Conservation (phyloP, 2,888 invertebrate species). For the Gymnocheta viridis region DNA sequence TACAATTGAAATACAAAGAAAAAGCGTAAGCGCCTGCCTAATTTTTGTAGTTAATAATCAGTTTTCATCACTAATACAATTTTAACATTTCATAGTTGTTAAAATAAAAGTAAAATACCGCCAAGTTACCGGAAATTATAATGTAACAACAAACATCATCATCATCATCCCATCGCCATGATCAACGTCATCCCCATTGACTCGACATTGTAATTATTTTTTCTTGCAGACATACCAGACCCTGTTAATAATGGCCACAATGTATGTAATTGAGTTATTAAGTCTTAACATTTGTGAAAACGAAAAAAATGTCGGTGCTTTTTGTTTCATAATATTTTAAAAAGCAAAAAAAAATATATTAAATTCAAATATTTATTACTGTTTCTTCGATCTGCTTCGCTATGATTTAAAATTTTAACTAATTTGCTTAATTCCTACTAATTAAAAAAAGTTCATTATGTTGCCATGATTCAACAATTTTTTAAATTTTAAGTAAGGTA, state of each 20-base stretch:
- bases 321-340: constrained; percentile 16
- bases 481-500: constrained; percentile 52
- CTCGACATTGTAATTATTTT: constrained; percentile 52
- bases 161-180: constrained; percentile 47
- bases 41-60: constrained; percentile 1
- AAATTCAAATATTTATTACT: neutral
- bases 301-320: constrained; percentile 23
- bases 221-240: constrained; percentile 16
- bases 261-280: constrained; percentile 50
- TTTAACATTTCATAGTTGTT: constrained; percentile 77
- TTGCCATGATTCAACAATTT: constrained; percentile 53
- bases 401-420: constrained; percentile 59
- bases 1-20: constrained; percentile 2
- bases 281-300: constrained; percentile 4
- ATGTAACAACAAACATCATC: constrained; percentile 71
- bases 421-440: constrained; percentile 65
- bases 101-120: constrained; percentile 37
- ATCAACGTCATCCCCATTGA: constrained; percentile 29
- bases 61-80: constrained; percentile 28
- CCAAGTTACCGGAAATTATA: constrained; percentile 65
- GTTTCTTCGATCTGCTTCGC: constrained; percentile 13
- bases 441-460: constrained; percentile 54
- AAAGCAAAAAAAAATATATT: neutral
- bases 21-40: neutral
- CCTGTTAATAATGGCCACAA: constrained; percentile 45